A percentile compares a stretch with the other conserved stretches of the same genome.
Evolutionary conservation across 2,797 vertebrate species (phyloP).

Genomic region (Pantherophis alleghaniensis): DNA sequence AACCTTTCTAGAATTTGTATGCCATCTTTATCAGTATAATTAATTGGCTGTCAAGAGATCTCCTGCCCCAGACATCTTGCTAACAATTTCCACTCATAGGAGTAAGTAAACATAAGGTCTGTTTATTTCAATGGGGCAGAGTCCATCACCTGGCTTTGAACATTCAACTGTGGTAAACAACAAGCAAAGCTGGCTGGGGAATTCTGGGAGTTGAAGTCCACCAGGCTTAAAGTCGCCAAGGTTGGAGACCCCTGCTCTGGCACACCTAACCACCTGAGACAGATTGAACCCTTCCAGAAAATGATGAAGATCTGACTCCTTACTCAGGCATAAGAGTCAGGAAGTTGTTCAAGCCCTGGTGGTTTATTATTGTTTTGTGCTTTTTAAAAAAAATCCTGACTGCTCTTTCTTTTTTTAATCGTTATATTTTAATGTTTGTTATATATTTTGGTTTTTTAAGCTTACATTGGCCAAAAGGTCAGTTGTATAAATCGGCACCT

Average conservation of each 20-base stretch:
- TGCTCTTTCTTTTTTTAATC: neutral
- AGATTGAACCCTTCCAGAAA: neutral
- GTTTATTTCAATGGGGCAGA: neutral
- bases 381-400: neutral
- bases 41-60: constrained; percentile 31
- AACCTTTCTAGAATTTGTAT: constrained; percentile 40
- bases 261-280: neutral
- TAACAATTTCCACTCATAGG: neutral
- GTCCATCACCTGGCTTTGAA: neutral
- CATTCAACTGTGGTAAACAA: neutral
- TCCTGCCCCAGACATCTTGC: constrained; percentile 33
- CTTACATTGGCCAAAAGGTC: neutral
- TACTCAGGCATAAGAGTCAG: neutral
- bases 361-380: neutral
- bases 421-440: neutral
- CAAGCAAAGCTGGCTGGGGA: too few relatives aligned
- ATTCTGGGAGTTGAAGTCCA: too few relatives aligned
- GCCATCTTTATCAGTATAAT: constrained; percentile 34
- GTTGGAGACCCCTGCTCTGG: neutral
- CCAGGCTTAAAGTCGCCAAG: too few relatives aligned
- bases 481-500: neutral
- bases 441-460: neutral
- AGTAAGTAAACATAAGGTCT: neutral
- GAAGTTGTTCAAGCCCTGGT: neutral
- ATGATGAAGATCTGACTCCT: neutral